phyloP scores from a whole-genome alignment of 2,888 invertebrate genomes.

The Plagodis dolabraria region DNA sequence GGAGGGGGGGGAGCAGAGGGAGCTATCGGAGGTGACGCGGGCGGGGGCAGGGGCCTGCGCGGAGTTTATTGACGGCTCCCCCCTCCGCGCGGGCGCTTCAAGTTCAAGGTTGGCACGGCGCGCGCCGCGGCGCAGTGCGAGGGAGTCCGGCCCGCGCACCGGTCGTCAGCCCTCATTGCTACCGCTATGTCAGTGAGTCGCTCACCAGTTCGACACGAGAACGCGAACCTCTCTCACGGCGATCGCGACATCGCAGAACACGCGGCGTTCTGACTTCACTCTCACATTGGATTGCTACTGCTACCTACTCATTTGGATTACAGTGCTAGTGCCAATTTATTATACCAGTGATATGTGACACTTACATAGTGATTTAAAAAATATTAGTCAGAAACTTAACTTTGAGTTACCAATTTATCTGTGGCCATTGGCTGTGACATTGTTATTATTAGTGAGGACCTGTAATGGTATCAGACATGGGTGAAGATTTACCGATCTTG shows the following conservation, averaged over 20 bases:
- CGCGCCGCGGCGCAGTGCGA: conserved; percentile 85
- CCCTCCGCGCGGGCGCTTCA: conserved; percentile 75
- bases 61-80: conserved; percentile 82
- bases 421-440: conserved; percentile 82
- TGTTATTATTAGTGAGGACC: conserved; percentile 74
- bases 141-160: conserved; percentile 84
- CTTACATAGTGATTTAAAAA: conserved; percentile 56
- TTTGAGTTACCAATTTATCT: conserved; percentile 75
- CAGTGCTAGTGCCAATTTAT: conserved; percentile 69
- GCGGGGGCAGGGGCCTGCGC: conserved; percentile 79
- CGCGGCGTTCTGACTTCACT: conserved; percentile 53
- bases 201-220: conserved; percentile 68
- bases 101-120: conserved; percentile 87
- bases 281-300: conserved; percentile 63
- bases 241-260: conserved; percentile 40
- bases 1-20: conserved; percentile 38
- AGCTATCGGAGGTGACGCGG: conserved; percentile 52
- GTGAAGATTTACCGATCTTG: conserved; percentile 95
- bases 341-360: conserved; percentile 69
- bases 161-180: conserved; percentile 82
- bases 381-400: conserved; percentile 60
- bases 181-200: conserved; percentile 74
- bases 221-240: conserved; percentile 68
- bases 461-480: conserved; percentile 88
- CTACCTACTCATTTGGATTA: conserved; percentile 63